Percentiles rank a stretch among this genome's conserved stretches.
phyloP scores from a whole-genome alignment of 2,797 vertebrate species.

The Sebastes nivosus region DNA sequence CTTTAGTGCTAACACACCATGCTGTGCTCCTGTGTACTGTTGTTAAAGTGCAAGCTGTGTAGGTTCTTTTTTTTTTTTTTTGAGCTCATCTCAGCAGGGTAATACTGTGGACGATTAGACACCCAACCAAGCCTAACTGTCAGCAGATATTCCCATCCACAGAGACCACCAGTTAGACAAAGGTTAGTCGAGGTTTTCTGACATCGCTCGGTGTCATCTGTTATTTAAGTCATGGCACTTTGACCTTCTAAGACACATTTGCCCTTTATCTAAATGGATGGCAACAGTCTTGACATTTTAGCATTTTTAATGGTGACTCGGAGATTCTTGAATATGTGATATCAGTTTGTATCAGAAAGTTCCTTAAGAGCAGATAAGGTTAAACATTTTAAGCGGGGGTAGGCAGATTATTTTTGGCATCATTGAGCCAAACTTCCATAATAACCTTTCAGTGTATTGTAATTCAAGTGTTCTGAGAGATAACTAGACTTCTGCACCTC shows the following conservation, averaged over 20 bases:
- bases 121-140: conserved; percentile 19
- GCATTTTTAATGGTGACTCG: background rate
- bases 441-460: background rate
- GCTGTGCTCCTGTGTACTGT: background rate
- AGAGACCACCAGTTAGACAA: conserved; percentile 31
- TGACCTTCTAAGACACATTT: conserved; percentile 44
- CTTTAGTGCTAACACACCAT: background rate
- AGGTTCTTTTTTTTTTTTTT: background rate
- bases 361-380: background rate
- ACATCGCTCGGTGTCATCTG: conserved; percentile 27
- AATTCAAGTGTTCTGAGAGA: too few species aligned
- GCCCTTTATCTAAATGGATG: conserved; percentile 41
- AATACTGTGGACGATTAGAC: conserved; percentile 1
- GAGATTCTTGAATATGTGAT: background rate
- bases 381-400: background rate
- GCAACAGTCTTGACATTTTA: conserved; percentile 37
- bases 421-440: background rate
- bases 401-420: too few species aligned
- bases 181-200: conserved; percentile 41
- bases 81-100: background rate
- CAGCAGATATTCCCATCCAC: conserved; percentile 14
- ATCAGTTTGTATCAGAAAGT: background rate
- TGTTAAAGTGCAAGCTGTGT: background rate
- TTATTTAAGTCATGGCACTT: conserved; percentile 11
- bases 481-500: too few species aligned